Conservation (phyloP, 92 coral and sea anemone species). For the Phenganax marumi region DNA sequence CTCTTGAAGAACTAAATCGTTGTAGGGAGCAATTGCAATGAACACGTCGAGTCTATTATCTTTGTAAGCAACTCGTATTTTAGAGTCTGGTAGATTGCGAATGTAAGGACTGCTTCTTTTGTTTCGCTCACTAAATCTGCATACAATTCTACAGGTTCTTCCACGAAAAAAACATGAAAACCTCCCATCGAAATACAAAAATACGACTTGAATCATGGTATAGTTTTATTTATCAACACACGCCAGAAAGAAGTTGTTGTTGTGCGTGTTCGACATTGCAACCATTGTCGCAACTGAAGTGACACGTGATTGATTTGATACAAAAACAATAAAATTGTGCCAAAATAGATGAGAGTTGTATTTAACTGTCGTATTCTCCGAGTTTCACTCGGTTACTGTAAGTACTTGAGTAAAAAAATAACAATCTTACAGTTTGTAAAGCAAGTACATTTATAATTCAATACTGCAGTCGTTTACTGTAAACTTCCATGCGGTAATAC, state of each 20-base stretch:
- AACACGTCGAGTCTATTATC: not conserved
- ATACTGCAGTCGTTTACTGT: too few species aligned
- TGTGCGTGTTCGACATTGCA: not conserved
- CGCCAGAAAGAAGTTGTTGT: too few species aligned
- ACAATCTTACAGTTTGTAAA: too few species aligned
- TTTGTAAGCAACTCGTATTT: not conserved
- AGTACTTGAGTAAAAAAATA: too few species aligned
- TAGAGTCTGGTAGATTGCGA: not conserved
- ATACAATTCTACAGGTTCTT: not conserved
- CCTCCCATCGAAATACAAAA: too few species aligned
- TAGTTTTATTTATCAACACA: too few species aligned
- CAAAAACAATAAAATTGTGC: not conserved
- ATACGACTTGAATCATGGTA: too few species aligned
- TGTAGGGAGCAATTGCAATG: not conserved
- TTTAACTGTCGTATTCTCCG: not conserved
- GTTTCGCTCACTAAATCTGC: not conserved
- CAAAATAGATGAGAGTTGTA: not conserved
- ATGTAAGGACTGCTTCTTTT: slow-evolving; percentile 12
- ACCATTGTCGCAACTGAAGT: not conserved
- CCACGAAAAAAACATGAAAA: not conserved
- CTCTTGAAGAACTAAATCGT: not conserved
- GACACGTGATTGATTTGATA: too few species aligned
- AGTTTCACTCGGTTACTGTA: too few species aligned
- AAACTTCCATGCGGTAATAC: too few species aligned
- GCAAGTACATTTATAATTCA: too few species aligned